Conservation (phyloP, 2,797 vertebrate genomes). For the Bryconaethiops microstoma region DNA sequence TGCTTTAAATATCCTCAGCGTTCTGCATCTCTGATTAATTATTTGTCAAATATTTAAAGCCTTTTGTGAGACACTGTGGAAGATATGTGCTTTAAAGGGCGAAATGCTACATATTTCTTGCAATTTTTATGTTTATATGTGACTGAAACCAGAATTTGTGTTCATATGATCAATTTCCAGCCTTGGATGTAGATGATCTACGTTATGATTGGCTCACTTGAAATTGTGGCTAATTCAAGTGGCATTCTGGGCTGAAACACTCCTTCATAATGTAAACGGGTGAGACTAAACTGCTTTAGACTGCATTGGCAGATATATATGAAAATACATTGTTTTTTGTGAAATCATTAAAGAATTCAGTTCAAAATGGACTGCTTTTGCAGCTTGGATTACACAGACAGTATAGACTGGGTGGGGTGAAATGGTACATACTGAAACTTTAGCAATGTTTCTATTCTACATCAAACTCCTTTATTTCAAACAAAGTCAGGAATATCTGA, state of each 20-base stretch:
- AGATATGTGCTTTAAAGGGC: conserved; percentile 18
- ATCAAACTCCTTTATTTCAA: neutral
- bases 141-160: neutral
- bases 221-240: neutral
- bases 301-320: neutral
- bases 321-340: too few species aligned
- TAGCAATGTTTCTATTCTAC: neutral
- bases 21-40: conserved; percentile 50
- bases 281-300: neutral
- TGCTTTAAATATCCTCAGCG: conserved; percentile 53
- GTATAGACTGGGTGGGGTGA: neutral
- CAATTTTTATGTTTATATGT: neutral
- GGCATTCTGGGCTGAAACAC: neutral
- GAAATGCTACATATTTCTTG: neutral
- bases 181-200: neutral
- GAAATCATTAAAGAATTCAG: too few species aligned
- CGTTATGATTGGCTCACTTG: neutral
- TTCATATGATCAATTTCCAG: neutral
- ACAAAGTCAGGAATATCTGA: neutral
- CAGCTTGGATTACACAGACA: neutral
- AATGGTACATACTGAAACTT: neutral
- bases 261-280: neutral
- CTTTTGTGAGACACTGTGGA: conserved; percentile 32
- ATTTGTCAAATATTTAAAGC: conserved; percentile 36
- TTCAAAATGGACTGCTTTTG: neutral